Evolutionary conservation across 2,113 vertebrate species (phyloP).

Genomic region (Caranx ignobilis): DNA sequence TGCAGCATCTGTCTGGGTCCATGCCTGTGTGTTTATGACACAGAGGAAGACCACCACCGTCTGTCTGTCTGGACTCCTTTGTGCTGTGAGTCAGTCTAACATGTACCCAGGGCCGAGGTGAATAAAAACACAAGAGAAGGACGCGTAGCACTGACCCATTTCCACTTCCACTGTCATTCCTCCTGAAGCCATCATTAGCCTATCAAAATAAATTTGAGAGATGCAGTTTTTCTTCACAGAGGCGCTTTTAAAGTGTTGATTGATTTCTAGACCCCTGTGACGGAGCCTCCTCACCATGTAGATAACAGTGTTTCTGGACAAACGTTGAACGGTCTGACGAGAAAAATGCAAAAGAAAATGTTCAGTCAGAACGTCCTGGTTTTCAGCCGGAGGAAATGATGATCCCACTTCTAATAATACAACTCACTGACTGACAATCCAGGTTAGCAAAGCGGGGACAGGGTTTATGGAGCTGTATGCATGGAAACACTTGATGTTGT

Average conservation of each 20-base stretch:
- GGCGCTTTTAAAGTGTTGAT: background rate
- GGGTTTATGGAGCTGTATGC: too few species aligned
- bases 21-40: background rate
- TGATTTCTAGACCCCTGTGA: background rate
- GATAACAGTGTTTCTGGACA: background rate
- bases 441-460: background rate
- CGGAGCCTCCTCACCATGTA: background rate
- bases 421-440: background rate
- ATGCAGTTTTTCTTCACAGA: background rate
- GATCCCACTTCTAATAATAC: conserved; percentile 4
- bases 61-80: conserved; percentile 1
- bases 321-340: background rate
- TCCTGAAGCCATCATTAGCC: conserved; percentile 3
- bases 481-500: too few species aligned
- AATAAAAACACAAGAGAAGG: background rate
- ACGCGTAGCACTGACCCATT: background rate
- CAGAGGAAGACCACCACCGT: background rate
- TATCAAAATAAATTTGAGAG: conserved; percentile 6
- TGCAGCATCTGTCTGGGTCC: background rate
- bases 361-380: conserved; percentile 1
- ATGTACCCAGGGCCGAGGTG: background rate
- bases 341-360: conserved; percentile 3
- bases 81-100: background rate
- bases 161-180: conserved; percentile 24
- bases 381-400: background rate